Evolutionary conservation across 2,797 vertebrate species (phyloP).

Genomic region (Sebastiscus tertius): DNA sequence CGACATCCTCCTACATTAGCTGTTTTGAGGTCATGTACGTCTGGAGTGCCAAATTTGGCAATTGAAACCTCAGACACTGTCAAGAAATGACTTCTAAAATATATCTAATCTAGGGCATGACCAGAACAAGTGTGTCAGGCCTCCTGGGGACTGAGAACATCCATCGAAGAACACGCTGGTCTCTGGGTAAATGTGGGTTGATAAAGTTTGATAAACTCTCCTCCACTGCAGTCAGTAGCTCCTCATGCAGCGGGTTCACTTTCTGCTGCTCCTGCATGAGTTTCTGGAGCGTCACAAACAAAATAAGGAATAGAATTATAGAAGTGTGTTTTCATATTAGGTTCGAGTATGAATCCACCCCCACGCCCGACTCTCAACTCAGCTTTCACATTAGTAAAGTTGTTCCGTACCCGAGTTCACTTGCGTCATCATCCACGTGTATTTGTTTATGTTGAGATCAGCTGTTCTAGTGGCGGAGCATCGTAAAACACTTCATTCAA

Average conservation of each 20-base stretch:
- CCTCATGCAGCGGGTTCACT: neutral
- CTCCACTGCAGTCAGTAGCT: neutral
- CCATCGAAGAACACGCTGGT: conserved; percentile 58
- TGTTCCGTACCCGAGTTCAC: no score
- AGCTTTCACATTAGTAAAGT: no score
- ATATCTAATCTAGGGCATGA: conserved; percentile 49
- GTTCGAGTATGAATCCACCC: no score
- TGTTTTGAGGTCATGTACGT: conserved; percentile 23
- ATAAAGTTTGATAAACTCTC: conserved; percentile 16
- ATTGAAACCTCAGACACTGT: conserved; percentile 4
- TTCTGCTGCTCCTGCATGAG: neutral
- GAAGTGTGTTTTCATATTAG: no score
- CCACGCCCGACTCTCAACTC: no score
- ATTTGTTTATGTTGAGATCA: no score
- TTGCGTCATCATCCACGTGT: no score
- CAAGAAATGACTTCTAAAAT: conserved; percentile 54
- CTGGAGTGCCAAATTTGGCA: conserved; percentile 11
- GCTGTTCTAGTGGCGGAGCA: no score
- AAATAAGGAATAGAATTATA: no score
- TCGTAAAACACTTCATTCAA: no score
- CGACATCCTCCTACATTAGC: neutral
- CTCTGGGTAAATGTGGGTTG: conserved; percentile 55
- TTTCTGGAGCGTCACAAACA: neutral
- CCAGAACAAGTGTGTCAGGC: conserved; percentile 60
- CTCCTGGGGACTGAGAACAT: conserved; percentile 53